These are phyloP conservation scores for Panagrolaimus sp. DNA, from an alignment of 1,140 invertebrate species.

Conservation along the genomic window DNA sequence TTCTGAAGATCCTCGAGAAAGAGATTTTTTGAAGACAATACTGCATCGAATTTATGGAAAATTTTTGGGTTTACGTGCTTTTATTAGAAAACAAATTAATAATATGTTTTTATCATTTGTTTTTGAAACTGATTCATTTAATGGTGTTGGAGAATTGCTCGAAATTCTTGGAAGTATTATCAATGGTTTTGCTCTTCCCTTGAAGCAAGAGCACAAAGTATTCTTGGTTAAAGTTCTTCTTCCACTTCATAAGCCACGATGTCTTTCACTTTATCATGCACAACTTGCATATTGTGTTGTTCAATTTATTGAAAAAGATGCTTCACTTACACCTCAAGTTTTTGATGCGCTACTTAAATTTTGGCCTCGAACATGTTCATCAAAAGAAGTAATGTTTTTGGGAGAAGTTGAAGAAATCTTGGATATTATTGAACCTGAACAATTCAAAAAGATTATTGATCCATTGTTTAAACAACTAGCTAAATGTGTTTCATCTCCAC, in stretches of 20 bases:
- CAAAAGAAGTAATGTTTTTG: constrained; percentile 66
- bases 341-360: constrained; percentile 63
- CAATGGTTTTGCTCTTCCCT: constrained; percentile 60
- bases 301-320: constrained; percentile 65
- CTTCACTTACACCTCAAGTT: constrained; percentile 59
- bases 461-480: constrained; percentile 64
- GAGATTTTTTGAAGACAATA: constrained; percentile 59
- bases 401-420: constrained; percentile 65
- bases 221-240: constrained; percentile 89
- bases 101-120: constrained; percentile 71
- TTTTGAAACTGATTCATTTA: constrained; percentile 98
- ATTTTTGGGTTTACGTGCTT: constrained; percentile 57
- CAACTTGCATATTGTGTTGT: constrained; percentile 64
- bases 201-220: constrained; percentile 88
- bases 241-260: constrained; percentile 67
- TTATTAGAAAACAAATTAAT: constrained; percentile 59
- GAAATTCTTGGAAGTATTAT: constrained; percentile 80
- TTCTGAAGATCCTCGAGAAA: constrained; percentile 56
- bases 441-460: constrained; percentile 65
- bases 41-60: constrained; percentile 58
- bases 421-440: constrained; percentile 65
- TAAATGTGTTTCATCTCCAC: constrained; percentile 65
- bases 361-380: constrained; percentile 65
- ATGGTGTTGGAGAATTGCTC: constrained; percentile 92
- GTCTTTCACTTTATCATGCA: constrained; percentile 56